Evolutionary conservation across 64 coral and sea anemone genomes (phyloP).

Genomic region (Porites lutea): DNA sequence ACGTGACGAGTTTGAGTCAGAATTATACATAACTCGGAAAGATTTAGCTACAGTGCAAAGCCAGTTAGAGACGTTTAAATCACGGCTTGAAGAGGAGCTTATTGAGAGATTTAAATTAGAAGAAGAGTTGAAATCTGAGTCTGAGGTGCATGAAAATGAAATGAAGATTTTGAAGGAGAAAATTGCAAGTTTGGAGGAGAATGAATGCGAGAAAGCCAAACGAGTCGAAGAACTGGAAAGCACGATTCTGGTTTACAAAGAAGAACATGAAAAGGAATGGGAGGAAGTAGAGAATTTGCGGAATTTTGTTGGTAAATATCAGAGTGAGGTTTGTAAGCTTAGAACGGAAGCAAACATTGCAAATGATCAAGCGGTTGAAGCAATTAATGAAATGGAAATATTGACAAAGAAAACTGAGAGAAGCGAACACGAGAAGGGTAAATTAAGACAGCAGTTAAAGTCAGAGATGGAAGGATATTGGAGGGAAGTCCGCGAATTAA

Average conservation of each 20-base stretch:
- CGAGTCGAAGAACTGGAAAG: constrained; percentile 46
- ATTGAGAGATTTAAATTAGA: constrained; percentile 73
- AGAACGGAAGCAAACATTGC: constrained; percentile 41
- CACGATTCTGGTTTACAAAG: constrained; percentile 25
- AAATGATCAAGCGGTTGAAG: constrained; percentile 68
- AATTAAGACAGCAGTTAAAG: constrained; percentile 12
- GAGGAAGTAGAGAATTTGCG: constrained; percentile 60
- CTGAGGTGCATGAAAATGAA: constrained; percentile 34
- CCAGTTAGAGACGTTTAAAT: constrained; percentile 69
- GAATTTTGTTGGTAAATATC: constrained; percentile 52
- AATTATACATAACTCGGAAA: constrained; percentile 50
- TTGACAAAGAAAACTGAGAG: constrained; percentile 75
- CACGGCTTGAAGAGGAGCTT: constrained; percentile 63
- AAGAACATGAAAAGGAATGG: constrained; percentile 34
- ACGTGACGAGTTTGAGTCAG: constrained; percentile 33
- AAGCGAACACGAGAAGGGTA: constrained; percentile 42
- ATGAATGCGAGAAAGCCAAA: constrained; percentile 21
- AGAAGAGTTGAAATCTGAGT: constrained; percentile 51
- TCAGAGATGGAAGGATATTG: constrained; percentile 31
- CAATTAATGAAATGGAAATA: constrained; percentile 55
- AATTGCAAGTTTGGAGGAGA: constrained; percentile 54
- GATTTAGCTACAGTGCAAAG: constrained; percentile 27
- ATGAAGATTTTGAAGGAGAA: constrained; percentile 46
- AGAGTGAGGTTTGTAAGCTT: constrained; percentile 48
- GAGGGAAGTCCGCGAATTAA: constrained; percentile 68